Conservation (phyloP, 2,797 vertebrate genomes). For the Eulemur albifrons region DNA sequence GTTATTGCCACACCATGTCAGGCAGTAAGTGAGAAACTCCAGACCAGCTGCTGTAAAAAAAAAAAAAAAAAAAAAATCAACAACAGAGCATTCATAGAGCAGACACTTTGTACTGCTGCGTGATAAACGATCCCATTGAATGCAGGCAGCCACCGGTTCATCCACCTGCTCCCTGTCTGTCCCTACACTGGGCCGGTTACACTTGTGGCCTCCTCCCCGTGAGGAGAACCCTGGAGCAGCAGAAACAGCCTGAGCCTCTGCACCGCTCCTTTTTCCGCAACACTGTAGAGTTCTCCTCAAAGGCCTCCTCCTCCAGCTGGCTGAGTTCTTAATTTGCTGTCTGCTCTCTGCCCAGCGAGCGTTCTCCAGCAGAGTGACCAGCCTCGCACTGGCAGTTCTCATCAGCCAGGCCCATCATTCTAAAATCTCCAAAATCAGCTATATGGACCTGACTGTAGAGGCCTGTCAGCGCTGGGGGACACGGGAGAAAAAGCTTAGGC, state of each 20-base stretch:
- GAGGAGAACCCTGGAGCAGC: too few species aligned
- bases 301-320: too few species aligned
- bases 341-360: not conserved
- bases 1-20: not conserved
- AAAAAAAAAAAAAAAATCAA: not conserved
- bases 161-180: too few species aligned
- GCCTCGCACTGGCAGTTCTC: not conserved
- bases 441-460: accelerated
- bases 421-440: not conserved
- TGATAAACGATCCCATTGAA: not conserved
- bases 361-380: not conserved
- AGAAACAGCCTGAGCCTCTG: not conserved
- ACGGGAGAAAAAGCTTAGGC: accelerated
- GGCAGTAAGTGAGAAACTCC: not conserved
- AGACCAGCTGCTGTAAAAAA: not conserved
- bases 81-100: not conserved
- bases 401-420: accelerated
- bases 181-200: accelerated
- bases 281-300: not conserved
- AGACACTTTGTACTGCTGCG: not conserved
- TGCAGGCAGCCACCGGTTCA: not conserved
- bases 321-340: not conserved
- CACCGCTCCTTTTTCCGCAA: not conserved
- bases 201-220: not conserved
- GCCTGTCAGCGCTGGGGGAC: accelerated